A percentile compares a stretch with the other conserved stretches of the same genome.
phyloP scores from a whole-genome alignment of 2,113 vertebrate genomes.

The Nannospalax galili region DNA sequence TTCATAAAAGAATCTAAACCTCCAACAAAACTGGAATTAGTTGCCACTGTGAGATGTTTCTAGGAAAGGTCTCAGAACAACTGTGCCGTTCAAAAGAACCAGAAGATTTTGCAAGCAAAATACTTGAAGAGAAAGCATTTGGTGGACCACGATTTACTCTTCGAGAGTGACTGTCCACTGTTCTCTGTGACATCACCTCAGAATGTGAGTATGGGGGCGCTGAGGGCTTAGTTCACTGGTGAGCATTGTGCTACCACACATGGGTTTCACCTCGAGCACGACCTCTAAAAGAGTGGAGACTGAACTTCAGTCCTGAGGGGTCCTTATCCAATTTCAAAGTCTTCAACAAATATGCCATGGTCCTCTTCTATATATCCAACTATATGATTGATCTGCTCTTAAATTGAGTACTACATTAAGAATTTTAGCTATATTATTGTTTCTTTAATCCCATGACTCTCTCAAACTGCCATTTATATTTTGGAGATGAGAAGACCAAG shows the following conservation, averaged over 20 bases:
- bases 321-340: neutral
- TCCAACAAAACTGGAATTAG: neutral
- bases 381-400: neutral
- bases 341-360: neutral
- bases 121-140: neutral
- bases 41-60: neutral
- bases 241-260: neutral
- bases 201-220: neutral
- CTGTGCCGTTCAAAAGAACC: neutral
- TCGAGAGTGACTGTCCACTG: neutral
- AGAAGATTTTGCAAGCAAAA: neutral
- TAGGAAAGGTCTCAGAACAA: neutral
- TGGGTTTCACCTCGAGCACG: neutral
- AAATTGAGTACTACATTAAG: neutral
- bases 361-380: neutral
- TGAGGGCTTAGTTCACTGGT: neutral
- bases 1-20: conserved; percentile 37
- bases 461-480: neutral
- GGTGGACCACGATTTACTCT: neutral
- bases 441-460: neutral
- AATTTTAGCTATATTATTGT: neutral
- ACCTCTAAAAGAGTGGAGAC: neutral
- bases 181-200: neutral
- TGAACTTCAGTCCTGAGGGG: neutral
- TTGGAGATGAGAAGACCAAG: neutral